These are phyloP conservation scores for Camptogramma bilineatum DNA, from an alignment of 2,888 invertebrate species.

Conservation along the genomic window DNA sequence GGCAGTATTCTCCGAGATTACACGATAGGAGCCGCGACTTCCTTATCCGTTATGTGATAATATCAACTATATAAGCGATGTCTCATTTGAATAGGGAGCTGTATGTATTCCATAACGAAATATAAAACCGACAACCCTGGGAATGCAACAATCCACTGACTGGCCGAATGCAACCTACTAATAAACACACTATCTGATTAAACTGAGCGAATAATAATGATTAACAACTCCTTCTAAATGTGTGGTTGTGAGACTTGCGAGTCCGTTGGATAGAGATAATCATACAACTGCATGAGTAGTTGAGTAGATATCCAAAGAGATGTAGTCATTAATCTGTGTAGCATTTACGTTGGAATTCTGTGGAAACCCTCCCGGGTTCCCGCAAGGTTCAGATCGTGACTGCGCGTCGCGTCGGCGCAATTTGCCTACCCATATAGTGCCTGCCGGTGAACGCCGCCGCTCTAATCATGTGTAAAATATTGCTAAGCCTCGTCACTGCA, in stretches of 20 bases:
- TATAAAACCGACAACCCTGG: slow-evolving; percentile 63
- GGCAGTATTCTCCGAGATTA: slow-evolving; percentile 35
- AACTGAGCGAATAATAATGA: slow-evolving; percentile 31
- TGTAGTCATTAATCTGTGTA: slow-evolving; percentile 78
- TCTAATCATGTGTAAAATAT: slow-evolving; percentile 86
- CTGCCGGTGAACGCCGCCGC: slow-evolving; percentile 62
- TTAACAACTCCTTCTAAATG: slow-evolving; percentile 21
- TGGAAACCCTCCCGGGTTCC: slow-evolving; percentile 81
- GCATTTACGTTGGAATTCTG: slow-evolving; percentile 82
- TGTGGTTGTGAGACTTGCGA: slow-evolving; percentile 13
- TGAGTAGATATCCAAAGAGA: slow-evolving; percentile 58
- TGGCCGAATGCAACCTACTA: slow-evolving; percentile 39
- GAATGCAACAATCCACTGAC: slow-evolving; percentile 49
- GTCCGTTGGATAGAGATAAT: slow-evolving; percentile 31
- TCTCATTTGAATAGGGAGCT: slow-evolving; percentile 77
- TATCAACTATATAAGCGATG: slow-evolving; percentile 62
- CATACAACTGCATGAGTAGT: slow-evolving; percentile 38
- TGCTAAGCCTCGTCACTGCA: slow-evolving; percentile 75
- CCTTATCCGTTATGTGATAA: slow-evolving; percentile 78
- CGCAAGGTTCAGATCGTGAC: slow-evolving; percentile 84
- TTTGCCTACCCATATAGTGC: slow-evolving; percentile 84
- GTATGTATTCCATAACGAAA: slow-evolving; percentile 62
- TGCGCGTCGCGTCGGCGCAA: slow-evolving; percentile 81
- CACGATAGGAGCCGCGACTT: slow-evolving; percentile 70
- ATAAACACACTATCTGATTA: slow-evolving; percentile 34